Conservation (phyloP, 2,797 vertebrate genomes). For the Acanthurus leucopareius region DNA sequence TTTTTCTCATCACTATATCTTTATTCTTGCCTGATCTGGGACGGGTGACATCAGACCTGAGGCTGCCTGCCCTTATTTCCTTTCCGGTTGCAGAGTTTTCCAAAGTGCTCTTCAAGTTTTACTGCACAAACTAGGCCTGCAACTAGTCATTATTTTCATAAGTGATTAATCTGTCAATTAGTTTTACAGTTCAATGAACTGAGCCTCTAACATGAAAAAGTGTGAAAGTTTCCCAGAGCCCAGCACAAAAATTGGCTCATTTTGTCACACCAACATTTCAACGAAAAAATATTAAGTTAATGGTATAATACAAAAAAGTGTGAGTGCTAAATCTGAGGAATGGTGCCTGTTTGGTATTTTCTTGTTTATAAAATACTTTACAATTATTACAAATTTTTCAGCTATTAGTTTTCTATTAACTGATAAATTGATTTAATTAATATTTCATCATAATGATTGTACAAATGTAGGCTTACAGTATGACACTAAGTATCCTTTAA, state of each 20-base stretch:
- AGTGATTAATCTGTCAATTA: neutral
- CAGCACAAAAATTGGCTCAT: neutral
- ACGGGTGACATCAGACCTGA: neutral
- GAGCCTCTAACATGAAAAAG: neutral
- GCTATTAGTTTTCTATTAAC: neutral
- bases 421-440: neutral
- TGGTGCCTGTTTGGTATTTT: neutral
- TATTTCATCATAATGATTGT: no score
- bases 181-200: neutral
- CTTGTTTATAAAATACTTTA: neutral
- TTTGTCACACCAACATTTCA: neutral
- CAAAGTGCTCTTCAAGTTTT: neutral
- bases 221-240: neutral
- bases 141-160: neutral
- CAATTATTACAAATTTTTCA: neutral
- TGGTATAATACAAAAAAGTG: neutral
- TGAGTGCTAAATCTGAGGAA: neutral
- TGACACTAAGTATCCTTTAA: conserved; percentile 11
- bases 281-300: neutral
- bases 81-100: no score
- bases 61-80: neutral
- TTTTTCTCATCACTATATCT: conserved; percentile 15
- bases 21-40: neutral
- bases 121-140: neutral
- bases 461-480: neutral